Evolutionary conservation across 2,113 vertebrate species (phyloP).

Genomic region (Nothocercus julius): DNA sequence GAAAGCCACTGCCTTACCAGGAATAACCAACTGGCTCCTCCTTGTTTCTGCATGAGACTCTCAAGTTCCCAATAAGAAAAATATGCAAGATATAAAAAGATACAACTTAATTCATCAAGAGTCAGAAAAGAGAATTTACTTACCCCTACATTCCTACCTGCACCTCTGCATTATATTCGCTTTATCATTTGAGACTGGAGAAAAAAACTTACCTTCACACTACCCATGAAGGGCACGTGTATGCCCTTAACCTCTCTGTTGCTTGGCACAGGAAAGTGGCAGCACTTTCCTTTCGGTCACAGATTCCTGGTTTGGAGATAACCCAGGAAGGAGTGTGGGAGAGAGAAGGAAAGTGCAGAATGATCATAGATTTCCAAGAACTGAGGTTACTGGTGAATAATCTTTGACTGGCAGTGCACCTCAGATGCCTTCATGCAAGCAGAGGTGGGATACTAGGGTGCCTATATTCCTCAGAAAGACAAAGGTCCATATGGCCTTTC

Average conservation of each 20-base stretch:
- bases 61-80: not conserved
- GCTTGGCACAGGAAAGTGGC: not conserved
- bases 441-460: not conserved
- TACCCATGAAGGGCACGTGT: fast-evolving
- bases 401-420: not conserved
- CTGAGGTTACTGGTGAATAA: not conserved
- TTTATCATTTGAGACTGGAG: not conserved
- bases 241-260: not conserved
- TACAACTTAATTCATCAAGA: not conserved
- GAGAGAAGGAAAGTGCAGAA: not conserved
- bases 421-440: not conserved
- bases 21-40: fast-evolving
- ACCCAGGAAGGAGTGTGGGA: not conserved
- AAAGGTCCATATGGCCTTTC: not conserved
- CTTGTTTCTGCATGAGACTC: not conserved
- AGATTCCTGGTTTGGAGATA: not conserved
- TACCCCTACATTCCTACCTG: not conserved
- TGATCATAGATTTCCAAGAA: too few species aligned
- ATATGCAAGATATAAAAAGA: not conserved
- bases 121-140: not conserved
- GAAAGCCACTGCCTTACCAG: not conserved
- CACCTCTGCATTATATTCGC: not conserved
- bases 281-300: not conserved
- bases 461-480: not conserved
- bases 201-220: not conserved